A percentile compares a stretch with the other conserved stretches of the same genome.
Conservation (phyloP, 2,888 invertebrate species). For the Drosophila macrospina region DNA sequence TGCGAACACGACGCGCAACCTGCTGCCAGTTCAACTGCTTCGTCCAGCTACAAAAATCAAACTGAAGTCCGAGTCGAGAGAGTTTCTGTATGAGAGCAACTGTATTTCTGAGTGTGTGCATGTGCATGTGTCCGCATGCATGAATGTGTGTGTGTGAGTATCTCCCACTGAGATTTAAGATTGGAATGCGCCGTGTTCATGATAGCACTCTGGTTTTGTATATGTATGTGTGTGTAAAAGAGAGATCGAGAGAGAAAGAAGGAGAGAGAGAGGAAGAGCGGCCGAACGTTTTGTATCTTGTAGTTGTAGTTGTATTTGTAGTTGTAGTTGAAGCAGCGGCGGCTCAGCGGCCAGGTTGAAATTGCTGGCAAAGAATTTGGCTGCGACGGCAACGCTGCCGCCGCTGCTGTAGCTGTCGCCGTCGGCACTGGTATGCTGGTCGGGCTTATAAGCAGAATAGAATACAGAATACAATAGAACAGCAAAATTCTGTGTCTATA, state of each 20-base stretch:
- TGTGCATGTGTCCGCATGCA: conserved; percentile 15
- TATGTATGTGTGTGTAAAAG: conserved; percentile 15
- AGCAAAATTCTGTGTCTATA: conserved; percentile 39
- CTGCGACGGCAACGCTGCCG: conserved; percentile 48
- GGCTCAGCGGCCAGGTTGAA: conserved; percentile 66
- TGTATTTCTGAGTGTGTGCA: conserved; percentile 47
- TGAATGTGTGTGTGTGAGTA: conserved; percentile 36
- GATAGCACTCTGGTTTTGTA: conserved; percentile 55
- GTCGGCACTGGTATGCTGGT: conserved; percentile 50
- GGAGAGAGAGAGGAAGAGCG: conserved; percentile 40
- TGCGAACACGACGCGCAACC: conserved; percentile 61
- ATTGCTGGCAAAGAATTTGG: conserved; percentile 67
- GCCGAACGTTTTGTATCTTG: conserved; percentile 58
- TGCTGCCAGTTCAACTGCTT: conserved; percentile 74
- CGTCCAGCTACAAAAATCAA: conserved; percentile 82
- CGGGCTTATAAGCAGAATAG: conserved; percentile 54
- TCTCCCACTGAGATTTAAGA: conserved; percentile 81
- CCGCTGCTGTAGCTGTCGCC: conserved; percentile 7
- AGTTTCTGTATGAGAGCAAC: conserved; percentile 58
- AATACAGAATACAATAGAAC: conserved; percentile 52
- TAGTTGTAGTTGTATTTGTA: conserved; percentile 41
- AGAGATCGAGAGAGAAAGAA: conserved; percentile 30
- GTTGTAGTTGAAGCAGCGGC: conserved; percentile 27
- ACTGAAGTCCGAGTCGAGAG: conserved; percentile 74
- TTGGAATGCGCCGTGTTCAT: conserved; percentile 78